These are phyloP conservation scores for Bhutanitis thaidina DNA, from an alignment of 2,888 invertebrate species.

Conservation along the genomic window DNA sequence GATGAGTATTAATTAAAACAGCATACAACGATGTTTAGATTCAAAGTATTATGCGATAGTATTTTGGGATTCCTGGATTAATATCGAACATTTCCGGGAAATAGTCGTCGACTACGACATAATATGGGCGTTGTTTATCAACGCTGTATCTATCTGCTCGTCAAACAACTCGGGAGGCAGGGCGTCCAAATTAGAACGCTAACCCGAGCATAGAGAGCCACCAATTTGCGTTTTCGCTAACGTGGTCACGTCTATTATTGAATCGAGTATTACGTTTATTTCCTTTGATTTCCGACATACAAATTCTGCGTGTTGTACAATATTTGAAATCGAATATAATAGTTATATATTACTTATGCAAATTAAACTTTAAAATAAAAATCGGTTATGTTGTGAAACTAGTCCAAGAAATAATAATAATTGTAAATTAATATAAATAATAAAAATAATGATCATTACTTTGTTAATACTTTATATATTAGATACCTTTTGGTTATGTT, in stretches of 20 bases:
- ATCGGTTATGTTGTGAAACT: too few relatives aligned
- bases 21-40: not conserved
- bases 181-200: slow-evolving; percentile 33
- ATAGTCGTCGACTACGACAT: slow-evolving; percentile 16
- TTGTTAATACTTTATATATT: too few relatives aligned
- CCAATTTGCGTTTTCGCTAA: slow-evolving; percentile 38
- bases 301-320: slow-evolving; percentile 10
- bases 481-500: too few relatives aligned
- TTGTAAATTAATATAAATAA: too few relatives aligned
- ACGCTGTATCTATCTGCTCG: slow-evolving; percentile 18
- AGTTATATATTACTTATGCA: too few relatives aligned
- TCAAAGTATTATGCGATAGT: not conserved
- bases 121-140: slow-evolving; percentile 20
- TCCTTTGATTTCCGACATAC: slow-evolving; percentile 28
- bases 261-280: slow-evolving; percentile 32
- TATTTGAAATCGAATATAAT: too few relatives aligned
- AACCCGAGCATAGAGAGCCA: slow-evolving; percentile 39
- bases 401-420: too few relatives aligned
- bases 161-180: slow-evolving; percentile 23
- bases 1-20: not conserved
- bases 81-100: slow-evolving; percentile 20
- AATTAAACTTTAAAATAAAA: too few relatives aligned
- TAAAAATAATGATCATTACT: too few relatives aligned
- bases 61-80: slow-evolving; percentile 18
- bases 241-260: slow-evolving; percentile 46